Conservation (phyloP, 2,113 vertebrate species). For the Columba janthina region DNA sequence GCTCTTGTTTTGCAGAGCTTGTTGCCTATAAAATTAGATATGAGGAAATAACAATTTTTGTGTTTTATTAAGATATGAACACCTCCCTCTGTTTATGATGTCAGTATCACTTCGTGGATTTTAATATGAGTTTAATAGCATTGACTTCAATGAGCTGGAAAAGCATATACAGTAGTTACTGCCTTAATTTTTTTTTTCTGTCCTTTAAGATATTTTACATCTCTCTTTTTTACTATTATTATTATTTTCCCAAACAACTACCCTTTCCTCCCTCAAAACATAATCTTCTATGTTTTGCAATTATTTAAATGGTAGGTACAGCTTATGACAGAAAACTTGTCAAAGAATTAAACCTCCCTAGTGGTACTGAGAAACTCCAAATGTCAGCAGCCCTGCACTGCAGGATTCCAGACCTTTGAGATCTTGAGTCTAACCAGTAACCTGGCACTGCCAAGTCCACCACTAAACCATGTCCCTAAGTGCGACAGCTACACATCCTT, state of each 20-base stretch:
- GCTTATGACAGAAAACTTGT: background rate
- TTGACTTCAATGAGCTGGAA: background rate
- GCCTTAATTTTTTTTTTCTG: background rate
- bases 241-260: background rate
- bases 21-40: constrained; percentile 12
- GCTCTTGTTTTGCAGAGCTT: background rate
- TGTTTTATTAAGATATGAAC: background rate
- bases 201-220: background rate
- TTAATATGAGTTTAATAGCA: constrained; percentile 1
- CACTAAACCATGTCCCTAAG: too few relatives aligned
- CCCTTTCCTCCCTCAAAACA: background rate
- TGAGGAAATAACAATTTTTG: background rate
- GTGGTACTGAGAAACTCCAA: background rate
- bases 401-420: background rate
- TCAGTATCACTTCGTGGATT: background rate
- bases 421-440: too few relatives aligned
- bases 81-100: background rate
- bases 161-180: background rate
- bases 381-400: background rate
- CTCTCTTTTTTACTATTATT: background rate
- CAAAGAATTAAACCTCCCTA: background rate
- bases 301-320: background rate
- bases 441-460: too few relatives aligned
- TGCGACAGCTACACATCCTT: too few relatives aligned
- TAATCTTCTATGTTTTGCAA: background rate